Conservation (phyloP, 2,888 invertebrate species). For the Abscondita cerata region DNA sequence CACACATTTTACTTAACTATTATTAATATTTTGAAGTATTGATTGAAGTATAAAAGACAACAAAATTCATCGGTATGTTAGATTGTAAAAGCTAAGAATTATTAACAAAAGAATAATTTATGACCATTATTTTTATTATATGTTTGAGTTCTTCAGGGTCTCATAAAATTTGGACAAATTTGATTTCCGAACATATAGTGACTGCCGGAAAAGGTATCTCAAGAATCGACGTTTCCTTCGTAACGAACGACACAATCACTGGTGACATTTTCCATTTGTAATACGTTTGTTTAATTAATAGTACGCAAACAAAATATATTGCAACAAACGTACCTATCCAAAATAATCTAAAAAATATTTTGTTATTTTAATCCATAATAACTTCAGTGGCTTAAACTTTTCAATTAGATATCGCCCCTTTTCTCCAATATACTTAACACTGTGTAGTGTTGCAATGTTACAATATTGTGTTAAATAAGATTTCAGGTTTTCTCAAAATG, state of each 20-base stretch:
- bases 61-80: too few species aligned
- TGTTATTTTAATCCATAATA: too few species aligned
- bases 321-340: neutral
- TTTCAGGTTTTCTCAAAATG: slow-evolving; percentile 8
- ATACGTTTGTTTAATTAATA: neutral
- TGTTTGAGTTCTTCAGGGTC: too few species aligned
- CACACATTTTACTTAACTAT: too few species aligned
- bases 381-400: slow-evolving; percentile 1
- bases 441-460: slow-evolving; percentile 11
- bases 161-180: neutral
- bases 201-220: slow-evolving; percentile 17
- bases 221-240: neutral
- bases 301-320: neutral
- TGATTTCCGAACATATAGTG: slow-evolving; percentile 12
- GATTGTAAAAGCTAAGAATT: too few species aligned
- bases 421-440: slow-evolving; percentile 19
- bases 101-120: too few species aligned
- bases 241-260: slow-evolving; percentile 4
- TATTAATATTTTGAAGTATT: too few species aligned
- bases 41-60: too few species aligned
- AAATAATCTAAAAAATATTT: neutral
- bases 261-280: neutral
- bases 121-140: too few species aligned
- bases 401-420: slow-evolving; percentile 11
- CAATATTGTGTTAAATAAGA: slow-evolving; percentile 14